phyloP scores from a whole-genome alignment of 2,113 vertebrate species.

The Campylorhamphus procurvoides region DNA sequence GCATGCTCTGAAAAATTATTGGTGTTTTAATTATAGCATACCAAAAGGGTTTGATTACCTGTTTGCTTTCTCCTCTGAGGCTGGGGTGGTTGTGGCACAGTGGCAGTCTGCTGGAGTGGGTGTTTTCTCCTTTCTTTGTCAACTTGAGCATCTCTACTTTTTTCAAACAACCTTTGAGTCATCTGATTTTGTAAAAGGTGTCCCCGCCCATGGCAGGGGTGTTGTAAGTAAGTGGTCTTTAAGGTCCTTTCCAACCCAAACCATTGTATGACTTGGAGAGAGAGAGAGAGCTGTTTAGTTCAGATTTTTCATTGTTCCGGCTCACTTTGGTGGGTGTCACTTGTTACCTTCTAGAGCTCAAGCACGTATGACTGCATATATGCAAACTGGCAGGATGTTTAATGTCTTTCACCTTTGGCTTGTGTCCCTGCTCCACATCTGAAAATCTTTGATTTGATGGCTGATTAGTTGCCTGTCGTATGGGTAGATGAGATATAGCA shows the following conservation, averaged over 20 bases:
- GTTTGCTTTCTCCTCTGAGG: background rate
- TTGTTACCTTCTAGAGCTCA: background rate
- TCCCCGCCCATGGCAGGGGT: background rate
- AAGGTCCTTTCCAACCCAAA: background rate
- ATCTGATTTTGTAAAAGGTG: background rate
- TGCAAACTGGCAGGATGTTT: background rate
- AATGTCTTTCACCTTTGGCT: background rate
- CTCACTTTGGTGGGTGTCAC: background rate
- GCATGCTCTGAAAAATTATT: background rate
- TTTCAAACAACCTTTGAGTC: background rate
- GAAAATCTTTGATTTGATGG: background rate
- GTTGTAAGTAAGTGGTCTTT: background rate
- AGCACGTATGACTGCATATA: background rate
- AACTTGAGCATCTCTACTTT: background rate
- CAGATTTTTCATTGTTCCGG: accelerated
- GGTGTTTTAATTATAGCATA: background rate
- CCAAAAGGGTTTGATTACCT: background rate
- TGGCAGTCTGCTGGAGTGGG: background rate
- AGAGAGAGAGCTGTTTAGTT: background rate
- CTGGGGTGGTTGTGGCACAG: background rate
- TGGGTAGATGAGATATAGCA: background rate
- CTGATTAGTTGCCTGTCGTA: background rate
- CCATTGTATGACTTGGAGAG: background rate
- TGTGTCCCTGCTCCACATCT: background rate
- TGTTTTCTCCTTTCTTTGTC: background rate